Conservation (phyloP, 2,113 vertebrate genomes). For the Enhydra lutris region DNA sequence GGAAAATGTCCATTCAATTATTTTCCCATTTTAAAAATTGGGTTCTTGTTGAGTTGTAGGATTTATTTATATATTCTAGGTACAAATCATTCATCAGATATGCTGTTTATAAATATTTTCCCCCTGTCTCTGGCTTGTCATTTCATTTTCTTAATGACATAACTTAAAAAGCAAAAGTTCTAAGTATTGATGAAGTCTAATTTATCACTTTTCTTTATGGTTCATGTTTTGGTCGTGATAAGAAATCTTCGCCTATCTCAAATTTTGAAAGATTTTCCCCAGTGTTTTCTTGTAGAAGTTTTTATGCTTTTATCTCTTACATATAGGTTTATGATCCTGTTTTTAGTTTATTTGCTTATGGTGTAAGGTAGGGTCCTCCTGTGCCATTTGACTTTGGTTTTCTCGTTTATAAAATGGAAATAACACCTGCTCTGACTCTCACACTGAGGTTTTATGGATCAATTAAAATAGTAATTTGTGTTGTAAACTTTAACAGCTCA, state of each 20-base stretch:
- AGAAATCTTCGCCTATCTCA: constrained; percentile 38
- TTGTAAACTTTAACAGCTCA: constrained; percentile 13
- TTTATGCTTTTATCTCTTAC: constrained; percentile 26
- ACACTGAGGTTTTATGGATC: neutral
- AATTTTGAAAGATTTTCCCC: neutral
- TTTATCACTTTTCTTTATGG: neutral
- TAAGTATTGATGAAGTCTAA: constrained; percentile 22
- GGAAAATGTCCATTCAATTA: neutral
- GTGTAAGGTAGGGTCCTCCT: neutral
- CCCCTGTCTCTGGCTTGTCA: neutral
- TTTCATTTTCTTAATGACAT: constrained; percentile 37
- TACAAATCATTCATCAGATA: constrained; percentile 14
- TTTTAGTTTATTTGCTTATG: neutral
- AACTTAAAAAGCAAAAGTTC: neutral
- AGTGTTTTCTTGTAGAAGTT: neutral
- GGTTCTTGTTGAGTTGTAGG: neutral
- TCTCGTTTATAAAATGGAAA: constrained; percentile 29
- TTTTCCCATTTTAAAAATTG: constrained; percentile 1
- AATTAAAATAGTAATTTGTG: neutral
- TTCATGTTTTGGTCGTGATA: neutral
- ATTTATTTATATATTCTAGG: constrained; percentile 23
- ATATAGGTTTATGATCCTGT: neutral
- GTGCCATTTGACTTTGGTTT: constrained; percentile 23
- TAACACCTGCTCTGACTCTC: neutral
- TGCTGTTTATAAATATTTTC: neutral